Percentiles rank a stretch among this genome's conserved stretches.
phyloP scores from a whole-genome alignment of 2,888 invertebrate species.

The Coremacera marginata region DNA sequence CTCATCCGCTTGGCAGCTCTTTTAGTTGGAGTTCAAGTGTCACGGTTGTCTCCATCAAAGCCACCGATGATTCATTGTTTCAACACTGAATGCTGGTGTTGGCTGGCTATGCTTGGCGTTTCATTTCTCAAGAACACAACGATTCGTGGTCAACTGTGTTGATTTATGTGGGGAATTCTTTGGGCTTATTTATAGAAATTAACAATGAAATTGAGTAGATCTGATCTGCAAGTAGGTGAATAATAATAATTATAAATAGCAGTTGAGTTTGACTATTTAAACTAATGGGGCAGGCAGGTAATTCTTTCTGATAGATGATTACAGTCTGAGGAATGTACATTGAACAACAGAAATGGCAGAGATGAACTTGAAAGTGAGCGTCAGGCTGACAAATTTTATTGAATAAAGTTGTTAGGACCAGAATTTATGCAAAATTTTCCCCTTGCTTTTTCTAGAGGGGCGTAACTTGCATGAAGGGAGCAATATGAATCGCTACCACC shows the following conservation, averaged over 20 bases:
- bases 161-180: background rate
- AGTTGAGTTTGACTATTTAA: background rate
- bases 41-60: constrained; percentile 18
- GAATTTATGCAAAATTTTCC: no score
- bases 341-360: no score
- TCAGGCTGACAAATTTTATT: no score
- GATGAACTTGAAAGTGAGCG: no score
- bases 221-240: background rate
- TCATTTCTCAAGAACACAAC: constrained; percentile 14
- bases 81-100: background rate
- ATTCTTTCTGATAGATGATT: no score
- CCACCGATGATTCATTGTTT: constrained; percentile 26
- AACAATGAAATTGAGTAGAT: background rate
- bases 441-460: no score
- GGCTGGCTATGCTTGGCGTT: background rate
- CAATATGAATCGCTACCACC: no score
- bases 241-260: background rate
- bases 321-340: no score
- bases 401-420: no score
- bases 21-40: constrained; percentile 25
- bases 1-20: no score
- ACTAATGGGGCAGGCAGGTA: no score
- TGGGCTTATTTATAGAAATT: constrained; percentile 15
- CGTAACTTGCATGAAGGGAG: no score
- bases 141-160: background rate